These are phyloP conservation scores for Brachionichthys hirsutus DNA, from an alignment of 2,113 vertebrate genomes.

Conservation along the genomic window DNA sequence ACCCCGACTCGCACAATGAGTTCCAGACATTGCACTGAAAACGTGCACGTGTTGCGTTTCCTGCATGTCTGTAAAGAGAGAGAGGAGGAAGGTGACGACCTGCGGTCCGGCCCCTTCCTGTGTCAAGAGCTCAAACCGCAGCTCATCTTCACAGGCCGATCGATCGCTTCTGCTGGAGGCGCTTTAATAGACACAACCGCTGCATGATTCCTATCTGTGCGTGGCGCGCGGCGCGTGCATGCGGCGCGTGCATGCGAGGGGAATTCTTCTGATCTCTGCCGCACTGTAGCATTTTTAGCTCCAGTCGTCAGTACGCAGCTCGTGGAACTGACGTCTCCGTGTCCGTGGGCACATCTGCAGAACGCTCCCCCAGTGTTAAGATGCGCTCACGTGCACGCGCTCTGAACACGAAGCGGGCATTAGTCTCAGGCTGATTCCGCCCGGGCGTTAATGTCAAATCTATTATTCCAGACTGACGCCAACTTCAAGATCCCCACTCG, in stretches of 20 bases:
- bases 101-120: slow-evolving; percentile 41
- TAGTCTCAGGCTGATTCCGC: not conserved
- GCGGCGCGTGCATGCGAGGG: slow-evolving; percentile 8
- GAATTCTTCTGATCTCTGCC: slow-evolving; percentile 53
- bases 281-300: slow-evolving; percentile 48
- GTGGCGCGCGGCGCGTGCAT: not conserved
- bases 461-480: slow-evolving; percentile 10
- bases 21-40: slow-evolving; percentile 27
- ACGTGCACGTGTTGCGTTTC: slow-evolving; percentile 28
- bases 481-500: slow-evolving; percentile 40
- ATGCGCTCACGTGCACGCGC: not conserved
- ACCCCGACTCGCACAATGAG: too few species aligned
- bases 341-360: slow-evolving; percentile 58
- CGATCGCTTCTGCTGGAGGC: not conserved
- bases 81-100: slow-evolving; percentile 10
- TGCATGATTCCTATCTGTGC: not conserved
- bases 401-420: not conserved
- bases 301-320: slow-evolving; percentile 35
- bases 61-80: slow-evolving; percentile 25
- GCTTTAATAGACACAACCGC: not conserved
- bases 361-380: not conserved
- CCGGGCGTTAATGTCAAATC: slow-evolving; percentile 31
- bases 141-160: slow-evolving; percentile 5
- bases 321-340: slow-evolving; percentile 51
- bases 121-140: slow-evolving; percentile 1